Evolutionary conservation across 2,888 invertebrate genomes (phyloP), one percentile per base, ranked within the genome.

Genomic region (Orgyia antiqua): DNA sequence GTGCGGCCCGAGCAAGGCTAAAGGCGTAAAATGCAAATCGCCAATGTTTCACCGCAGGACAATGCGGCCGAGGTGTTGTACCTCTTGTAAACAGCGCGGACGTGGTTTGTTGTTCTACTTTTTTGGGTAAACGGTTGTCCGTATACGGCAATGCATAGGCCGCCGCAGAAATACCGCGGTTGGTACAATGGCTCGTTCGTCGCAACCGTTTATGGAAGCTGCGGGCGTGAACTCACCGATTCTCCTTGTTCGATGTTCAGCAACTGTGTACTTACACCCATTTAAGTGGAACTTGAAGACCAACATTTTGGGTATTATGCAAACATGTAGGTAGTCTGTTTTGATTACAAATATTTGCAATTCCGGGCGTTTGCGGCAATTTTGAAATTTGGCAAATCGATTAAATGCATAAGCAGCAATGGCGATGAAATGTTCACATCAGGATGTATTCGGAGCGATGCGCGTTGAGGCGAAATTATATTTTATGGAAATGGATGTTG

Each of bases 31-130:
- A 84, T 83, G 80, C 72, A 82, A 84, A 83, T 80, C 50, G 58
- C 48, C 33, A 43, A 51, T 72, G 76, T 83, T 82, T 82, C 79
- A 73, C 78, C 66, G 58, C 65, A 68, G 66, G 69, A 82, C 83
- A 84, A 84, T 82, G 78, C 74, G 59, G 66, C 46, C 59, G 64
- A 58, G 68, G 82, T 86, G 86, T 84, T 69, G 73, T 61, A 61
- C 65, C 64, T 70, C 78, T 68, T 84, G 86, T 84, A 79, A 86
- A 84, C 84, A 83, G 62, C 67, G 52, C 60, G 55, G 70, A 65
- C 72, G 68, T 65, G 72, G 76, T 72, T 75, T 69, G 78, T 71
- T 74, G 83, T 77, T 78, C 77, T 78, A 82, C 86, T 84, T 84
- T 84, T 86, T 86, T 84, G 82, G 84, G 69, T 79, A 76, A 83